Base-by-base conservation (phyloP, 2,113 vertebrate genomes). In the Girardinichthys multiradiatus region DNA sequence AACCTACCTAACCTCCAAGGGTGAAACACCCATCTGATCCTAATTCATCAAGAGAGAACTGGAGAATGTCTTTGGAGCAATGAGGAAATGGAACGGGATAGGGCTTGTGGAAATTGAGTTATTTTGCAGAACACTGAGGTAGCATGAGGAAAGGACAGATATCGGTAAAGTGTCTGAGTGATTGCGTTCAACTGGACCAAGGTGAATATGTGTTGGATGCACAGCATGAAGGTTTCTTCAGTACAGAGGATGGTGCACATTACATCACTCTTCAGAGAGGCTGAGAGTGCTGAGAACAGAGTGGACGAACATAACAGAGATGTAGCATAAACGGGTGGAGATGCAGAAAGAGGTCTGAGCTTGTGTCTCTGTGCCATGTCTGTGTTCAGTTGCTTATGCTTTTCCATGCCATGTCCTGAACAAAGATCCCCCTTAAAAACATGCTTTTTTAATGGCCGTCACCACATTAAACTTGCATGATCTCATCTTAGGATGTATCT, bases 281-380 rank as follows among this genome's bases (percentile, higher is more conserved):
- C 74, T 71, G 81, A 80, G 74, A 73, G 61, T 54, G 24, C 79
- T 77, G 61, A 64, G 70, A 70, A 76, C 74, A 60, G 62, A 69
- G 70, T 54, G 69, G 72, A 65, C 68, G 76, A 63, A 73, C 35
- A 67, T 77, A 72, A 88, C 86, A 82, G 93, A 92, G 84, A 94
- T 95, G 94, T 95, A 95, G 94, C 94, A 94, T 93, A 90, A 92
- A 91, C 90, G 94, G 92, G 86, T 72, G 70, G 89, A 83, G 82
- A 84, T 75, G 79, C 75, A 85, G 82, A 84, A 70, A 80, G 77
- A 64, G 77, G 80, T 85, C 59, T 81, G 71, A 59, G 79, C 82
- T 88, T 9, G 77, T 77, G 80, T 90, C 83, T 87, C 86, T 76
- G 77, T 86, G 84, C 75, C 27, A 21, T 59, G 59, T 57, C 51